Evolutionary conservation across 2,888 invertebrate species (phyloP).

Genomic region (Quadriops clusia): DNA sequence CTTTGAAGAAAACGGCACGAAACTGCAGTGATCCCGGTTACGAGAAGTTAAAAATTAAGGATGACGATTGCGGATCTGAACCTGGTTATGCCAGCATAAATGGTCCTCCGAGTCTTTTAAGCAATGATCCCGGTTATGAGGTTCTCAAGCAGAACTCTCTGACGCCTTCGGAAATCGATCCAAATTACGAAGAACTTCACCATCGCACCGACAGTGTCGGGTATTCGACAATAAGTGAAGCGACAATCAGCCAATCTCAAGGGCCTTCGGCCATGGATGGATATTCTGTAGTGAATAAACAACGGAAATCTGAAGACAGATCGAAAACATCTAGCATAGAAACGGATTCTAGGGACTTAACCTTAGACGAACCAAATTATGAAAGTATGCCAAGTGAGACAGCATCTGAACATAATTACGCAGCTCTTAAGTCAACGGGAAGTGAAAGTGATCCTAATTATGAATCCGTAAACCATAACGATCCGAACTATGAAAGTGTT

Average conservation of each 20-base stretch:
- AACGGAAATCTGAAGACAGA: conserved; percentile 29
- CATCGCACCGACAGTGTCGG: conserved; percentile 36
- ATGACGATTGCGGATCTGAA: conserved; percentile 20
- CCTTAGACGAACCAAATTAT: conserved; percentile 55
- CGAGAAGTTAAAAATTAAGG: conserved; percentile 24
- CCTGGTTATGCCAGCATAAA: conserved; percentile 36
- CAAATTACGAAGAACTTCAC: conserved; percentile 68
- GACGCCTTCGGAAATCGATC: conserved; percentile 46
- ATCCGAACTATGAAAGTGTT: conserved; percentile 76
- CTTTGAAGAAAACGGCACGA: conserved; percentile 38
- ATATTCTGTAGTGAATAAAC: conserved; percentile 21
- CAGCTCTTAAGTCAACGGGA: conserved; percentile 42
- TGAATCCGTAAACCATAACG: conserved; percentile 53
- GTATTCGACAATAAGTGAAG: conserved; percentile 27
- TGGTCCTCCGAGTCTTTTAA: conserved; percentile 47
- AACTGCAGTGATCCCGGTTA: conserved; percentile 27
- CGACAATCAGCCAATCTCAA: conserved; percentile 8
- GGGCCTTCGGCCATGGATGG: conserved; percentile 14
- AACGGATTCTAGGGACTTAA: conserved; percentile 30
- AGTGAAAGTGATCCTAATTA: conserved; percentile 64
- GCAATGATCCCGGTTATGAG: conserved; percentile 61
- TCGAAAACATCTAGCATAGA: conserved; percentile 44
- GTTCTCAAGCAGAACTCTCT: conserved; percentile 42
- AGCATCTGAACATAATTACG: conserved; percentile 43
- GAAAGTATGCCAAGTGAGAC: conserved; percentile 53